Base-by-base conservation (phyloP, 2,113 vertebrate species). In the Lophura nycthemera region DNA sequence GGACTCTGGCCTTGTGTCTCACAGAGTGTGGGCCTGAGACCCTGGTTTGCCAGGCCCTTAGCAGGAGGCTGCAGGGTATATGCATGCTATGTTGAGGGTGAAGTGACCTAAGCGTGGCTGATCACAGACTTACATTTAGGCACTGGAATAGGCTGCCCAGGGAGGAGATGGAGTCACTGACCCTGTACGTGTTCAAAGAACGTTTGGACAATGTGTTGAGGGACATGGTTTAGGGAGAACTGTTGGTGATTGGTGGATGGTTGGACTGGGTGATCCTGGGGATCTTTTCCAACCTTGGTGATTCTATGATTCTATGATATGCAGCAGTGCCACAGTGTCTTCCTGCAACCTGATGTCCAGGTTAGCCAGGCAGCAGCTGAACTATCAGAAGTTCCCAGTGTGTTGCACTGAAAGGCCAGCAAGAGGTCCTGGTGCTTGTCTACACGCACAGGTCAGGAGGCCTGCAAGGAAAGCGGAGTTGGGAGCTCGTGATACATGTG, bases 11-110 rank as follows among this genome's bases (percentile, higher is more conserved):
- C 34, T 10, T 0, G 0, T 50, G 19, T 73, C 54, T 61, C 32
- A 10, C 2, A 20, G 63, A 36, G 16, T 36, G 40, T 48, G 36
- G 30, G 18, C 29, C 29, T 75, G 34, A 52, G 42, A 54, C 38
- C 13, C 0, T 5, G 16, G 25, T 34, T 89, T 0, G 0, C 20
- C 59, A 32, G 22, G 10, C 45, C 34, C 38, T 83, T 60, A 0
- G 1, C 47, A 67, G 66, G 47, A 47, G 0, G 0, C 57, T 79
- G 32, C 52, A 16, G 21, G 10, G 52, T 63, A 59, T 40, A 73
- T 12, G 12, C 20, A 42, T 2, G 2, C 73, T 80, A 9, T 6
- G 30, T 43, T 80, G 36, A 72, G 10, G 22, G 29, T 86, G 56
- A 83, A 65, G 50, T 47, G 42, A 69, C 11, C 29, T 17, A 21